Conservation (phyloP, 1,140 invertebrate species). For the Mercenaria mercenaria region DNA sequence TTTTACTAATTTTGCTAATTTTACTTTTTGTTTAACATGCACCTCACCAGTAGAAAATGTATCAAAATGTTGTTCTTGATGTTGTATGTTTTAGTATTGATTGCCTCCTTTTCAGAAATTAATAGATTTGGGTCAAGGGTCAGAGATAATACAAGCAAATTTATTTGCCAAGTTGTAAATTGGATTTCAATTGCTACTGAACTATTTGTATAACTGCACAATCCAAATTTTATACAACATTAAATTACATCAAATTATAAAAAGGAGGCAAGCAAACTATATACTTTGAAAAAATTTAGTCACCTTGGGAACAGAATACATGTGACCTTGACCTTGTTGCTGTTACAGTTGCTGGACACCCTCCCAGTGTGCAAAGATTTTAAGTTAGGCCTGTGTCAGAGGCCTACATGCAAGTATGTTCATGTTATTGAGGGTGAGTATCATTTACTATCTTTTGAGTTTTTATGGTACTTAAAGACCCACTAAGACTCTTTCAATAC, state of each 20-base stretch:
- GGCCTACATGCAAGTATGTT: conserved; percentile 98
- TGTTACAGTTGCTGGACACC: conserved; percentile 99
- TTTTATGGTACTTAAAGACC: no score
- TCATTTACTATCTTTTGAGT: no score
- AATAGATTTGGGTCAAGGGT: no score
- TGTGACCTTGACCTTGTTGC: conserved; percentile 55
- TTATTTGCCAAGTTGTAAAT: no score
- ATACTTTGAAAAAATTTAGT: not conserved
- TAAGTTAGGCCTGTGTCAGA: conserved; percentile 98
- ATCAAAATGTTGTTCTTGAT: not conserved
- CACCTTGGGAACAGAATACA: conserved; percentile 42
- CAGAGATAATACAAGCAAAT: no score
- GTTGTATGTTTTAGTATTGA: not conserved
- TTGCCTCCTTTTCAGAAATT: not conserved
- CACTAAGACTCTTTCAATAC: no score
- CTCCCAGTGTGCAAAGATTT: conserved; percentile 99
- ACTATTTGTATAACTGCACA: no score
- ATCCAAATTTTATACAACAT: no score
- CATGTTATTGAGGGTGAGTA: conserved; percentile 96
- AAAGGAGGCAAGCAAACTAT: not conserved
- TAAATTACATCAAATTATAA: no score
- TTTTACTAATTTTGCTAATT: conserved; percentile 44
- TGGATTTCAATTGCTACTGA: no score
- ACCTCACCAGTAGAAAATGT: not conserved
- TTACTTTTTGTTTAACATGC: conserved; percentile 13